phyloP scores from a whole-genome alignment of 2,797 vertebrate genomes.

The Poecilia picta region DNA sequence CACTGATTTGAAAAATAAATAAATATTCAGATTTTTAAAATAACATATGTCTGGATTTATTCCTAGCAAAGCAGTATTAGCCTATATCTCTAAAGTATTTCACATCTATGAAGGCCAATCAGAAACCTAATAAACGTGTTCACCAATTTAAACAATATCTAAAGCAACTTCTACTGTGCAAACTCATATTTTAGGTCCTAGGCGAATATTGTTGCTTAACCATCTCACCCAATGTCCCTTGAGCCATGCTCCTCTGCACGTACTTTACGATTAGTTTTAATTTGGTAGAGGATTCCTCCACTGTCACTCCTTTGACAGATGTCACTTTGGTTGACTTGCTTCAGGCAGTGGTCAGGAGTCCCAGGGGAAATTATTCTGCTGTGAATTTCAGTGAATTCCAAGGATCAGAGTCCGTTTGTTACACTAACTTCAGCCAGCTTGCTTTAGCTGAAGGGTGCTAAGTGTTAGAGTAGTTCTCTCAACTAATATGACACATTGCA shows the following conservation, averaged over 20 bases:
- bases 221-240: constrained; percentile 23
- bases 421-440: constrained; percentile 48
- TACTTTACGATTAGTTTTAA: constrained; percentile 59
- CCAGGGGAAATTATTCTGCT: constrained; percentile 69
- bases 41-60: not conserved
- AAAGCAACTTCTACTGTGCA: not conserved
- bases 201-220: constrained; percentile 25
- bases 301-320: constrained; percentile 65
- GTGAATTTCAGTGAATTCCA: constrained; percentile 68
- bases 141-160: not conserved
- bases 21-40: not conserved
- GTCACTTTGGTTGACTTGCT: constrained; percentile 65
- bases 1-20: not conserved
- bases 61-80: not conserved
- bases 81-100: not conserved
- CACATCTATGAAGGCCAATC: constrained; percentile 1
- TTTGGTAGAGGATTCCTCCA: constrained; percentile 51
- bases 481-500: constrained; percentile 34
- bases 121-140: not conserved
- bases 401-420: constrained; percentile 47
- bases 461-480: constrained; percentile 32
- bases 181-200: not conserved
- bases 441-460: constrained; percentile 30
- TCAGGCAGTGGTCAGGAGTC: constrained; percentile 43
- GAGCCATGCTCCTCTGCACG: constrained; percentile 20